A percentile compares a stretch with the other conserved stretches of the same genome.
Evolutionary conservation across 2,797 vertebrate species (phyloP).

Genomic region (Poeciliopsis turneri): DNA sequence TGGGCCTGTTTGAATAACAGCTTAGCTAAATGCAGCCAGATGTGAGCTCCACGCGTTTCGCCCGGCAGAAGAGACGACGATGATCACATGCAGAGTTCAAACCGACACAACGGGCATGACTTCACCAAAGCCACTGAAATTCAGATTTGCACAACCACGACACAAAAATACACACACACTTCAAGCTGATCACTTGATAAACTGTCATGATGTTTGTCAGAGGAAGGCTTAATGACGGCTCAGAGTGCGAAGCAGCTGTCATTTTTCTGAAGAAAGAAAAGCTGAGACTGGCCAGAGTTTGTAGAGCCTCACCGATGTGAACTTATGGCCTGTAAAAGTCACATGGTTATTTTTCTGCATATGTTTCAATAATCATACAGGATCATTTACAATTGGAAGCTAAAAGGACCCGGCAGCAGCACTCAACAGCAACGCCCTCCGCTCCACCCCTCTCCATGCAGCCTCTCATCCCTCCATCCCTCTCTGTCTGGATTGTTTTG

Average conservation of each 20-base stretch:
- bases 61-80: background rate
- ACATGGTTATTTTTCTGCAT: background rate
- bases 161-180: background rate
- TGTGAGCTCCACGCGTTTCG: background rate
- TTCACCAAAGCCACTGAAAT: background rate
- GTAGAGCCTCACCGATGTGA: constrained; percentile 5
- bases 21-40: constrained; percentile 1
- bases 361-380: background rate
- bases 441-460: background rate
- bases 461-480: constrained; percentile 1
- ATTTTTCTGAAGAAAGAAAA: constrained; percentile 35
- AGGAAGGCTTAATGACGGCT: constrained; percentile 29
- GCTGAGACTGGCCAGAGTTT: background rate
- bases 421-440: background rate
- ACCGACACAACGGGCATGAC: background rate
- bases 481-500: constrained; percentile 2
- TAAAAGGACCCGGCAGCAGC: background rate
- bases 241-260: constrained; percentile 47
- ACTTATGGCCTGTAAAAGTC: background rate
- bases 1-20: background rate
- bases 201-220: constrained; percentile 51
- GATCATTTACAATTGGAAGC: background rate
- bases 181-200: constrained; percentile 28
- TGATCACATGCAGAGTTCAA: background rate
- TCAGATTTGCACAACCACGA: background rate